Percentiles rank a stretch among this genome's conserved stretches.
Evolutionary conservation across 2,888 invertebrate species (phyloP).

Genomic region (Gandaritis pyraliata): DNA sequence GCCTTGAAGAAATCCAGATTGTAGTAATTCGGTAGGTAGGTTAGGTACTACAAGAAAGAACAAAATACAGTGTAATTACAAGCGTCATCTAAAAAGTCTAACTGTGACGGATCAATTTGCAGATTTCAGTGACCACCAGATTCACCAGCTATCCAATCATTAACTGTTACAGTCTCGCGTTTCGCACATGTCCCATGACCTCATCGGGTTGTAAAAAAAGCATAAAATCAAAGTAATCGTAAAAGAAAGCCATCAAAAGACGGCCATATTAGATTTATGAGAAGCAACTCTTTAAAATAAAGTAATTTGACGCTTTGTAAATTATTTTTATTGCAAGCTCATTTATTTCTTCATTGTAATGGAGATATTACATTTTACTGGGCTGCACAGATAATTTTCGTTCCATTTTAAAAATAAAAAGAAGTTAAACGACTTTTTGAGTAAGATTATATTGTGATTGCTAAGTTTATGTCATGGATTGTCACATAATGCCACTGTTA

Average conservation of each 20-base stretch:
- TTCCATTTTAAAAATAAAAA: background rate
- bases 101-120: conserved; percentile 11
- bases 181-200: conserved; percentile 44
- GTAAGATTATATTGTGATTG: background rate
- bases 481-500: too few relatives aligned
- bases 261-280: conserved; percentile 66
- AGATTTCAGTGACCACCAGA: conserved; percentile 6
- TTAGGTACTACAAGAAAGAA: too few relatives aligned
- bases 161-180: conserved; percentile 10
- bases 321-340: conserved; percentile 6
- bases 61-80: background rate
- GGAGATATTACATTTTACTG: background rate
- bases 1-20: too few relatives aligned
- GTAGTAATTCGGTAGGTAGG: too few relatives aligned
- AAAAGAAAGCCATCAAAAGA: conserved; percentile 73
- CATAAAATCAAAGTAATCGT: conserved; percentile 62
- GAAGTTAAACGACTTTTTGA: background rate
- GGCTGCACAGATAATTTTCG: too few relatives aligned
- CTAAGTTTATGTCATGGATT: too few relatives aligned
- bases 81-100: background rate
- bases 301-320: conserved; percentile 14
- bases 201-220: conserved; percentile 59
- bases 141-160: background rate
- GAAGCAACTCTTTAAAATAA: conserved; percentile 48
- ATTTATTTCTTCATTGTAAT: too few relatives aligned